phyloP scores from a whole-genome alignment of 2,797 vertebrate genomes.

The Catharus ustulatus region DNA sequence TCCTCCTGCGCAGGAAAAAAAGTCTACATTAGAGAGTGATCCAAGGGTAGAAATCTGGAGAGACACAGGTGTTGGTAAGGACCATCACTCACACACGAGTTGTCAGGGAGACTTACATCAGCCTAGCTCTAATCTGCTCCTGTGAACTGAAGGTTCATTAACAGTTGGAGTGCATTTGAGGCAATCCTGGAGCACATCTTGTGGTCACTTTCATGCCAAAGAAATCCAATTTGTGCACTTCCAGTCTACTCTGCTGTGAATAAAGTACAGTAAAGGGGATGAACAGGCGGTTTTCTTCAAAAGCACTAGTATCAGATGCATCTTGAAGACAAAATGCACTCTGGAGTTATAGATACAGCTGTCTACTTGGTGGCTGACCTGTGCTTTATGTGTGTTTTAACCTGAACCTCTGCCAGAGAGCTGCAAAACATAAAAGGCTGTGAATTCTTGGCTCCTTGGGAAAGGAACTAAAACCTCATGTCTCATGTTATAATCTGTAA shows the following conservation, averaged over 20 bases:
- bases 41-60: neutral
- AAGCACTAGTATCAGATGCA: neutral
- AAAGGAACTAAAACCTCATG: neutral
- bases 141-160: neutral
- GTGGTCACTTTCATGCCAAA: neutral
- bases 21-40: neutral
- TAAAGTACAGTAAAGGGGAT: neutral
- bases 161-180: neutral
- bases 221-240: neutral
- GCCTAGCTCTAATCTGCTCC: neutral
- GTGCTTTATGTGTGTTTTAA: neutral
- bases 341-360: neutral
- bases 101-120: neutral
- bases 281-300: neutral
- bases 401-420: neutral
- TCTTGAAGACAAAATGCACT: neutral
- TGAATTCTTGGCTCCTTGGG: neutral
- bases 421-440: neutral
- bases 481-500: neutral
- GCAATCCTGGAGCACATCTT: neutral
- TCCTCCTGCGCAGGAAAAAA: neutral
- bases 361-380: neutral
- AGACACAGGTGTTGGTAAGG: neutral
- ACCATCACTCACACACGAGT: neutral
- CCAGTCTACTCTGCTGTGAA: neutral